Base-by-base conservation (phyloP, 2,797 vertebrate genomes). In the Thaleichthys pacificus region DNA sequence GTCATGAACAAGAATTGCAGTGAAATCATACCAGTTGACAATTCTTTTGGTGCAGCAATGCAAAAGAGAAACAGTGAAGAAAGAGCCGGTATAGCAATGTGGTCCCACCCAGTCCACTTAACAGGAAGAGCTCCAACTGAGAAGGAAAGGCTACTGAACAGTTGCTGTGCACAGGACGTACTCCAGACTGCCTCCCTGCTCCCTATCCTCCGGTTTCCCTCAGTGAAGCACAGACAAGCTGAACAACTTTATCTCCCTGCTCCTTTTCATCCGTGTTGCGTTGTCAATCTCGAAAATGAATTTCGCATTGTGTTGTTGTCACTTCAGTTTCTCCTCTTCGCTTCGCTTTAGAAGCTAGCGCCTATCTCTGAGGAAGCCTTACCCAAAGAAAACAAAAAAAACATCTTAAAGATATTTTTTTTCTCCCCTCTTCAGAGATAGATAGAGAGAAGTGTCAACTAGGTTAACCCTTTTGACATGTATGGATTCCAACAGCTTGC, bases 391-490 rank as follows among this genome's bases (percentile, higher is more conserved):
- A 42, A 42, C 38, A 42, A 47, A 11, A 42, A 14, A 11, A 12
- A 47, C 42, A 38, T 47, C 42, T 47, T 47, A 66, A 49, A 66
- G 80, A 83, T 74, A 80, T 78, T 84, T 75, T 85, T 75, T 35
- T 3, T 3, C 5, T 5, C 32, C 32, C 32, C 32, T 35, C 32
- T 32, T 61, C 42, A 12, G 35, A 38, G 35, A 12, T n/a, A 1
- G 38, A 35, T 35, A 8, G 32, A 35, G 32, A 35, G 42, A 47
- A 14, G 42, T 14, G 42, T 47, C 42, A 47, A 8, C 42, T 47
- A 47, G 42, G 42, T 63, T 63, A 63, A 63, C 14, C 61, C 17
- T 30, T 17, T 8, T 63, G 30, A 63, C 61, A 15, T 32, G 42
- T 12, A 47, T 47, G 42, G 9, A 3, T 47, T 47, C 42, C 42